These are phyloP conservation scores for Oncorhynchus clarkii DNA, from an alignment of 2,113 vertebrate species.

Conservation along the genomic window DNA sequence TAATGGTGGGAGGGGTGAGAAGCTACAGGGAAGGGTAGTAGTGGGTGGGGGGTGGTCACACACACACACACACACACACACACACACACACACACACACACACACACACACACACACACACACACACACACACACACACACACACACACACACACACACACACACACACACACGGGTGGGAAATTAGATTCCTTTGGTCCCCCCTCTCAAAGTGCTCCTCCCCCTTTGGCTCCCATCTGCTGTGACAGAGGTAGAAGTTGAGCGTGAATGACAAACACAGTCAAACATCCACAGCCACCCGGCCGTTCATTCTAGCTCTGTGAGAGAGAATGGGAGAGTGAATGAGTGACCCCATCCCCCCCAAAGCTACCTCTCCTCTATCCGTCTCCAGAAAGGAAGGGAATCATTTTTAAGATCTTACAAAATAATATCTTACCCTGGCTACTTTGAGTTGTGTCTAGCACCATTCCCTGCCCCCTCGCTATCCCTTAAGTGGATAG, in stretches of 20 bases:
- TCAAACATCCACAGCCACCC: not conserved
- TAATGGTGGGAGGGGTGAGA: not conserved
- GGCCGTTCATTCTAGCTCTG: not conserved
- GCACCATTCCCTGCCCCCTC: not conserved
- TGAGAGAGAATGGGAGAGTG: not conserved
- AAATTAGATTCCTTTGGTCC: slow-evolving; percentile 17
- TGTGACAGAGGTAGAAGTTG: slow-evolving; percentile 1
- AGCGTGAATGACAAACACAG: slow-evolving; percentile 1
- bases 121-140: no score
- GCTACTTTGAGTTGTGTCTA: not conserved
- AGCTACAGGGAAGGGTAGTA: not conserved
- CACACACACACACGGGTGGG: not conserved
- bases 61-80: no score
- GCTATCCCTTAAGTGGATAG: not conserved
- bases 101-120: no score
- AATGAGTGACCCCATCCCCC: not conserved
- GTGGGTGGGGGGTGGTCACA: not conserved
- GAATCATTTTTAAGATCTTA: no score
- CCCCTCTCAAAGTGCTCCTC: not conserved
- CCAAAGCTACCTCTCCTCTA: not conserved
- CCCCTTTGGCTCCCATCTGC: slow-evolving; percentile 5
- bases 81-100: no score
- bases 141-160: no score
- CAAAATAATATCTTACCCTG: not conserved
- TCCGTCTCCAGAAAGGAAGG: no score